phyloP scores from a whole-genome alignment of 2,888 invertebrate species.

The Hesperia comma region DNA sequence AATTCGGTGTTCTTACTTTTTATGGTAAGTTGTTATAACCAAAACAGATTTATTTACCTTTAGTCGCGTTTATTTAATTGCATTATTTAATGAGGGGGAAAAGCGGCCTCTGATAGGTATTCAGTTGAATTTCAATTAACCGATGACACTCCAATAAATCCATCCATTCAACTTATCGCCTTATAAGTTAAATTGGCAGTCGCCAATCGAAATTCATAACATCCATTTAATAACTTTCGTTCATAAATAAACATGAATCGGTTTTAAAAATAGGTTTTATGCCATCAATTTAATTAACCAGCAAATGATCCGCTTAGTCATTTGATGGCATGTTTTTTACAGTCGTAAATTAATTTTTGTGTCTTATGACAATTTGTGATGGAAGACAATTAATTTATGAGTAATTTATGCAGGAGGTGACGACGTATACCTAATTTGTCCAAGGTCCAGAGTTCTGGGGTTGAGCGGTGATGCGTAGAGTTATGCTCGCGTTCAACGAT shows the following conservation, averaged over 20 bases:
- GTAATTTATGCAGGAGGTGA: constrained; percentile 63
- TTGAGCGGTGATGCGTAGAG: constrained; percentile 51
- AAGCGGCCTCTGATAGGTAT: no score
- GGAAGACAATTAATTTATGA: constrained; percentile 67
- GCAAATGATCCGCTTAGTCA: constrained; percentile 33
- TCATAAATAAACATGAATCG: constrained; percentile 10
- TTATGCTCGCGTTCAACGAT: constrained; percentile 46
- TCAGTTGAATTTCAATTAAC: no score
- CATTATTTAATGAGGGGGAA: no score
- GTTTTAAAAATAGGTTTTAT: constrained; percentile 10
- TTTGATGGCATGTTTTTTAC: constrained; percentile 53
- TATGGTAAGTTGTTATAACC: no score
- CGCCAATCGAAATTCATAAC: neutral
- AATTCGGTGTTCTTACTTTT: no score
- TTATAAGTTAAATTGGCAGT: no score
- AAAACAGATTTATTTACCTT: no score
- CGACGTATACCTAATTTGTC: constrained; percentile 40
- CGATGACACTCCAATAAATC: no score
- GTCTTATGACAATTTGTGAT: constrained; percentile 42
- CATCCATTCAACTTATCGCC: no score
- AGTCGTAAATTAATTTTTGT: constrained; percentile 69
- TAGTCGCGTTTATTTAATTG: no score
- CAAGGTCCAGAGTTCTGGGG: constrained; percentile 51
- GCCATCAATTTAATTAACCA: constrained; percentile 22
- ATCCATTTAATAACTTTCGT: neutral